Evolutionary conservation across 2,113 vertebrate genomes (phyloP), one percentile per base, ranked within the genome.

Genomic region (Myotis brandtii): DNA sequence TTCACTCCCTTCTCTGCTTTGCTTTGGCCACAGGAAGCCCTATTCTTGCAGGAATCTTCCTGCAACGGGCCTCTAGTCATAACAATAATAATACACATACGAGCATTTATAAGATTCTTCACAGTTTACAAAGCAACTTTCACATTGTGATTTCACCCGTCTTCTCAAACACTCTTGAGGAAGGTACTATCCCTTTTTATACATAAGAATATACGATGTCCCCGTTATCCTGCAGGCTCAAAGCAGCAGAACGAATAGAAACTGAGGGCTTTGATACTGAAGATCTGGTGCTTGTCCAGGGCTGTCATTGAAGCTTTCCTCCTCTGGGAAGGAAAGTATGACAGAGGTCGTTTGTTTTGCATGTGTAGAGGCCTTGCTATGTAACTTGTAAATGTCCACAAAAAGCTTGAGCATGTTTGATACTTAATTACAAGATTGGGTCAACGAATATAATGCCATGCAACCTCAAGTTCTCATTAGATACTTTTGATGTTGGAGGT

Each of bases 391-490:
- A 94, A 92, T 66, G 27, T 75, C 66, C 72, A 79, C 72, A 82
- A 73, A 76, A 86, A 70, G 48, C n/a, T 46, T 85, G 72, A 67
- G 73, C 50, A 93, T 23, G 94, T 95, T 97, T 94, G 93, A 92
- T 96, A 97, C 91, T 97, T 97, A 97, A 97, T 97, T 95, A 84
- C 76, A 90, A 97, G 96, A 95, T 73, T 85, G 89, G 90, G 94
- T 96, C 96, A 97, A 83, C 62, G 77, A 69, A 59, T 50, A 59
- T 18, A 88, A 96, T 82, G 82, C 54, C 20, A 2, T 14, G 34
- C 59, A 73, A 84, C 92, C 67, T 92, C 84, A 23, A 72, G 76
- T 93, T 92, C 93, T 97, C 92, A 95, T 97, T 97, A 95, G 95
- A 93, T 94, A 95, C 93, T 95, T 96, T 95, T 84, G 92, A 96